Evolutionary conservation across 2,888 invertebrate species (phyloP), one percentile per base, ranked within the genome.

Genomic region (Phytoseiulus persimilis): DNA sequence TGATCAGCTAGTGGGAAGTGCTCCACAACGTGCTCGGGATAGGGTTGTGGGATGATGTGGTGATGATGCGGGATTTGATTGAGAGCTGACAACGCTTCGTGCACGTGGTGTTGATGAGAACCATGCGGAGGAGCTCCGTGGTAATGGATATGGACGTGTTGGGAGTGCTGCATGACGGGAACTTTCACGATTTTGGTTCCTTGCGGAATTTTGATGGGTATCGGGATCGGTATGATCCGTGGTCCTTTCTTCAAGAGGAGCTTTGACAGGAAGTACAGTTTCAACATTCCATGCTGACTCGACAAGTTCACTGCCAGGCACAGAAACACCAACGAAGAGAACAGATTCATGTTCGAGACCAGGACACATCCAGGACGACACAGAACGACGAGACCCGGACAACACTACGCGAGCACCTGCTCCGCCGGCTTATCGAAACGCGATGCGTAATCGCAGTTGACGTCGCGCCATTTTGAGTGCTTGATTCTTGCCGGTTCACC

Each of bases 151-250:
- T 87, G 87, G 32, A 87, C 87, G 23, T 87, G 87, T 32, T 87
- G 32, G 5, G 87, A 87, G 11, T 33, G 32, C n/a, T 87, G 87
- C 87, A 87, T 33, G n/a, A 87, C 32, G 28, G 87, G 87, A 0
- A 87, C 87, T 45, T 87, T 87, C n/a, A 87, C 87, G 31, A 87
- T 87, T 87, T 87, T 87, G 31, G 32, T n/a, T 32, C 45, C 87
- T 87, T 87, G 87, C n/a, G 39, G 87, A 87, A 87, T 33, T 45
- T 87, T 87, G 32, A 87, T 87, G 0, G 87, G 87, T 87, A 87
- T 87, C 87, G 87, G 87, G 18, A 87, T 87, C 45, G 87, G 87
- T 32, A 87, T 33, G 33, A 87, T 31, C 33, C 32, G 32, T 3
- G 87, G 87, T 28, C 87, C 87, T 87, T 87, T 87, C 32, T 87